Base-by-base conservation (phyloP, 2,888 invertebrate species). In the Antheraea assamensis region DNA sequence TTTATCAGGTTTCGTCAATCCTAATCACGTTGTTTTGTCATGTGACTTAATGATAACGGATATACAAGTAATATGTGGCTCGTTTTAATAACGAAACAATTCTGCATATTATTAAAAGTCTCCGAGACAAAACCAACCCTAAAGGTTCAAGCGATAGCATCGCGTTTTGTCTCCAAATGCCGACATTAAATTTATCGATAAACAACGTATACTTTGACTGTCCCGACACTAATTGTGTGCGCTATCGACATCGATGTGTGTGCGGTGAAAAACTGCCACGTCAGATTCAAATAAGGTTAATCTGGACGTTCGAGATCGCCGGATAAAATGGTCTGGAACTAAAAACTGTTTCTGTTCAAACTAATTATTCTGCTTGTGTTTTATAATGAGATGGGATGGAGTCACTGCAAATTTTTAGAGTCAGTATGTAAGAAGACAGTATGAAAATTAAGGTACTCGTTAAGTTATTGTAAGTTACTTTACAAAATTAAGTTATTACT, bases 191-290 rank as follows among this genome's bases (percentile, higher is more conserved):
- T 90, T 90, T 89, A 92, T 91, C 90, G 92, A 90, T 88, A 90
- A 85, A 75, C 76, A 80, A 80, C 84, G 71, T 85, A 82, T 77
- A 79, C 86, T 88, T 87, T 87, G 89, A 89, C 90, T 87, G 83
- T 80, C 77, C 82, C 87, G 92, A 92, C 93, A 90, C 92, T 93
- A 93, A 93, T 93, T 93, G 92, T 92, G 90, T 87, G 81, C 82
- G 81, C 82, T 89, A 92, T 89, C 91, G 88, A 85, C 77, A 74
- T 64, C 70, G 72, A 72, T 61, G 71, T 75, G 74, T 75, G 78
- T 75, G 80, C 82, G 82, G 84, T 81, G 83, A 85, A 88, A 87
- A 87, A 87, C 82, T 83, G 83, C 79, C 86, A 82, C 74, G 79
- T 77, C 82, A 83, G 79, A 90, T 89, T 88, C 86, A 88, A 90